Evolutionary conservation across 1,140 invertebrate genomes (phyloP).

Genomic region (Elymnias hypermnestra): DNA sequence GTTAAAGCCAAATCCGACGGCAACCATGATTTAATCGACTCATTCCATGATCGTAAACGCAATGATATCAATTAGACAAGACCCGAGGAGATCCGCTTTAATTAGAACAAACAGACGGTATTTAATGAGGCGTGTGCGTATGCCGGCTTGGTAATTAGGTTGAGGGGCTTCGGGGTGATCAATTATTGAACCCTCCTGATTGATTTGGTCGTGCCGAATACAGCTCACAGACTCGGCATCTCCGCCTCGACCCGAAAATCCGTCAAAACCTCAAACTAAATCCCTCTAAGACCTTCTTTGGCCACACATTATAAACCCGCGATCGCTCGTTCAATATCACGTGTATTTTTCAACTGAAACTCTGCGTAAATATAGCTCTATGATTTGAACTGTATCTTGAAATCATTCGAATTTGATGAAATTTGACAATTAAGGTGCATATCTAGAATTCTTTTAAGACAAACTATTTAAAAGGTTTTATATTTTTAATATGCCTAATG

Average conservation of each 20-base stretch:
- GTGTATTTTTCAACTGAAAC: too few relatives aligned
- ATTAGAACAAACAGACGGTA: conserved; percentile 71
- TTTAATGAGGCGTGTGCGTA: conserved; percentile 65
- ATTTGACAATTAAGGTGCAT: too few relatives aligned
- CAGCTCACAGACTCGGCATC: too few relatives aligned
- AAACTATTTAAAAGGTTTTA: too few relatives aligned
- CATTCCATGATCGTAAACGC: conserved; percentile 71
- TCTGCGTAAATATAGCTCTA: too few relatives aligned
- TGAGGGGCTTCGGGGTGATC: conserved; percentile 40
- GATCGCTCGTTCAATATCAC: too few relatives aligned
- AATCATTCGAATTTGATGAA: too few relatives aligned
- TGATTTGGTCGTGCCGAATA: conserved; percentile 44
- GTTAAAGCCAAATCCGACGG: conserved; percentile 51
- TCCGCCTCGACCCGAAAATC: too few relatives aligned
- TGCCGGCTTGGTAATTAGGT: conserved; percentile 61
- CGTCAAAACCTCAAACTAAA: conserved; percentile 4
- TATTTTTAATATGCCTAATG: too few relatives aligned
- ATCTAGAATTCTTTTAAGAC: too few relatives aligned
- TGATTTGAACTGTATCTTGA: too few relatives aligned
- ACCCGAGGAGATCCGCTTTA: conserved; percentile 61
- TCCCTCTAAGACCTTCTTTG: not conserved
- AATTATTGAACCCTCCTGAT: conserved; percentile 60
- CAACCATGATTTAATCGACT: conserved; percentile 57
- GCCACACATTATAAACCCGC: conserved; percentile 22
- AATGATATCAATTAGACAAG: conserved; percentile 71